Evolutionary conservation across 2,888 invertebrate species (phyloP), one percentile per base, ranked within the genome.

Genomic region (Tiphia femorata): DNA sequence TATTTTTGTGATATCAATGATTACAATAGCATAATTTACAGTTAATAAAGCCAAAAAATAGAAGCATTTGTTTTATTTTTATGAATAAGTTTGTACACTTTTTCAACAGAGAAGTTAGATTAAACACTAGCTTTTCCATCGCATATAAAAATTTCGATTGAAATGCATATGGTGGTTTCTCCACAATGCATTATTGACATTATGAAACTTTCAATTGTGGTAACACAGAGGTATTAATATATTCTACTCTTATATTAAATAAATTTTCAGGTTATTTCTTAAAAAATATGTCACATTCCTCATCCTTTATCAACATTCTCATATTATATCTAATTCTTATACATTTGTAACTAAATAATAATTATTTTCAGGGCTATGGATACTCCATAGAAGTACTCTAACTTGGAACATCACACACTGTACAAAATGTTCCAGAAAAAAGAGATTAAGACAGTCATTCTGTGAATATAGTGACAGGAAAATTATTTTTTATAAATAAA

Each of bases 41-140:
- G 54, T 51, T 64, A 42, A 52, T 49, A 61, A 42, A 50, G 49
- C 44, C 58, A 63, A 70, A 71, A 72, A 72, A 72, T 72, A 72
- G 72, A 69, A 65, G 70, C 69, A 64, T 46, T 72, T n/a, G 67
- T 74, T 76, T 72, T 69, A 66, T 71, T 73, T 75, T 75, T 70
- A 75, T 70, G 66, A 73, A 77, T 77, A 72, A 72, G 74, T 77
- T 76, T 77, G 76, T 77, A 77, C 77, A 77, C 66, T 75, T 68
- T 63, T 70, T 76, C 70, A 72, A 77, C 73, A 76, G 73, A 70
- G 75, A 70, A 70, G 66, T 69, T 63, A 64, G 59, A 69, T 71
- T 62, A 67, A 67, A 43, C 62, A 67, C 53, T 69, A 56, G 44
- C 53, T 58, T 59, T 49, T 67, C 50, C 54, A 46, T 52, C 40